A percentile compares a stretch with the other conserved stretches of the same genome.
Evolutionary conservation across 2,113 vertebrate species (phyloP).

Genomic region (Hemibagrus wyckioides): DNA sequence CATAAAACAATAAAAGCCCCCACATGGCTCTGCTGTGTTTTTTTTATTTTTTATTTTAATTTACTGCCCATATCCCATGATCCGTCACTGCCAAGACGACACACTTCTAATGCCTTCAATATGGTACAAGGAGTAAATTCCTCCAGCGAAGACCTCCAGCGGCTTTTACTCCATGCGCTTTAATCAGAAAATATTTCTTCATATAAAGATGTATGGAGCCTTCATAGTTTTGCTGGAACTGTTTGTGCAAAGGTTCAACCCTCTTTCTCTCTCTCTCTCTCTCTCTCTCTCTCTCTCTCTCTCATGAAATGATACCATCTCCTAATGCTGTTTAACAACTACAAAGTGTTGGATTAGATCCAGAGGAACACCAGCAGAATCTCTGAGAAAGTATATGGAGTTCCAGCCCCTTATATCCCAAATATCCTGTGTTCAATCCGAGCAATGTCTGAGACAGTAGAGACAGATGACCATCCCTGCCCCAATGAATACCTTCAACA

Average conservation of each 20-base stretch:
- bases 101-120: slow-evolving; percentile 66
- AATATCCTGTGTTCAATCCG: background rate
- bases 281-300: background rate
- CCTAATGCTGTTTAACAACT: background rate
- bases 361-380: background rate
- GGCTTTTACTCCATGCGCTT: background rate
- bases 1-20: slow-evolving; percentile 24
- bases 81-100: slow-evolving; percentile 51
- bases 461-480: background rate
- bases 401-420: background rate
- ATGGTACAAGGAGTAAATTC: slow-evolving; percentile 51
- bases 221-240: background rate
- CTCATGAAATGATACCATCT: background rate
- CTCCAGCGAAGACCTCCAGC: slow-evolving; percentile 45
- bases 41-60: background rate
- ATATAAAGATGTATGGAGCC: slow-evolving; percentile 16
- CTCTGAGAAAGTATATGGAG: background rate
- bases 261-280: background rate
- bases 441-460: background rate
- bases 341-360: background rate
- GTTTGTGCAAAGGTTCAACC: background rate
- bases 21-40: background rate
- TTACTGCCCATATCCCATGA: slow-evolving; percentile 22
- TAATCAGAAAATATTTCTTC: slow-evolving; percentile 4
- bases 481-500: background rate